Evolutionary conservation across 2,113 vertebrate species (phyloP), one percentile per base, ranked within the genome.

Genomic region (Tapirus terrestris): DNA sequence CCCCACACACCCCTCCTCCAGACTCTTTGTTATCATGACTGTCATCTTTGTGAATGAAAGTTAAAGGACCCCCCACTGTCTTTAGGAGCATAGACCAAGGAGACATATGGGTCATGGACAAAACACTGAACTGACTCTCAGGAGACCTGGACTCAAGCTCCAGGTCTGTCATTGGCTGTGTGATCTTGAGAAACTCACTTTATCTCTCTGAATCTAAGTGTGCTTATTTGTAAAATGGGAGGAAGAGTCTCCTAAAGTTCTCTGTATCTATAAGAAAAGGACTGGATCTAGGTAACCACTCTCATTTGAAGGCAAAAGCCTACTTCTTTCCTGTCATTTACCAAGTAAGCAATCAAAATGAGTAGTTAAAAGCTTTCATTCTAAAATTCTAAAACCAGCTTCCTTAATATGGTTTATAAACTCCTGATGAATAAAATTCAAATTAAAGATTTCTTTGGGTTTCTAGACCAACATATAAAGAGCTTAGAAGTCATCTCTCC

Each of bases 101-200:
- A 43, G 43, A 60, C 31, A 51, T 0, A 23, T 0, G 21, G 4
- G 23, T 39, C 45, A 2, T 16, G 11, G 36, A 43, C 27, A 61
- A 4, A 70, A 20, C 14, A 2, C 25, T 6, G 39, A 79, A 51
- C 27, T 43, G n/a, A 36, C 21, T 29, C 5, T 67, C n/a, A 33
- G n/a, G 27, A 72, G 20, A 60, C 36, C 23, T 61, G 33, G 39
- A 43, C 63, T 80, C 14, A 3, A 36, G 36, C 21, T 53, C 68
- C 63, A 20, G 43, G 23, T 83, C 16, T 70, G 23, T 77, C 51
- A 14, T 1, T 45, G 61, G 20, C 90, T 56, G 16, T 67, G 14
- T 20, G 23, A 70, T 68, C n/a, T 63, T 89, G 65, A 95, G 63
- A 67, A 97, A 91, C 83, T 86, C 51, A 27, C 87, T 61, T 63